phyloP scores from a whole-genome alignment of 2,113 vertebrate genomes.

The Furnarius figulus region DNA sequence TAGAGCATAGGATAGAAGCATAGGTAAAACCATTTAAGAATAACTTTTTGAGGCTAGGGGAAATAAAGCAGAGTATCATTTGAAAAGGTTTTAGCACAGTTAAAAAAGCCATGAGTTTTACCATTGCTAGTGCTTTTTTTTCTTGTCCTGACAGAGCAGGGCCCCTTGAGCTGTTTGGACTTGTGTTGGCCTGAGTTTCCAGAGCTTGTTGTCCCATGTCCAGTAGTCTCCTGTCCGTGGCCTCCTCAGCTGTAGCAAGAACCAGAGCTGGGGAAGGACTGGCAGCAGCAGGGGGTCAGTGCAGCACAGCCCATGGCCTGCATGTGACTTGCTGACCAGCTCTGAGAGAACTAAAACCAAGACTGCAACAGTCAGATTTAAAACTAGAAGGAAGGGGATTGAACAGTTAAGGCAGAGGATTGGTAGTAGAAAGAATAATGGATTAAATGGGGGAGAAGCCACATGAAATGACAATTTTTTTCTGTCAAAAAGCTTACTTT shows the following conservation, averaged over 20 bases:
- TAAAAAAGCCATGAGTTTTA: not conserved
- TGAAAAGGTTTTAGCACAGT: not conserved
- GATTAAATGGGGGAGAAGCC: not conserved
- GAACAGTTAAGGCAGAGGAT: not conserved
- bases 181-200: not conserved
- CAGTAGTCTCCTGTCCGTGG: fast-evolving
- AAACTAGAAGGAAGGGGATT: not conserved
- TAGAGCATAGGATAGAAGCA: not conserved
- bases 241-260: fast-evolving
- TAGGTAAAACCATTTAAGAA: not conserved
- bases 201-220: fast-evolving
- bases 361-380: not conserved
- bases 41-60: not conserved
- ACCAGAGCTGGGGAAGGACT: not conserved
- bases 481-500: not conserved
- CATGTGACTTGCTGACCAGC: not conserved
- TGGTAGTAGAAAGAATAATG: not conserved
- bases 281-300: not conserved
- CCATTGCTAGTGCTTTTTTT: not conserved
- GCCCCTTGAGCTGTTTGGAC: not conserved
- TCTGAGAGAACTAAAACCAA: not conserved
- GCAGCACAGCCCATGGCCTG: fast-evolving
- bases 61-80: not conserved
- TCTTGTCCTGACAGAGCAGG: not conserved
- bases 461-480: not conserved